A percentile compares a stretch with the other conserved stretches of the same genome.
Evolutionary conservation across 2,888 invertebrate genomes (phyloP).

Genomic region (Andrena praecox): DNA sequence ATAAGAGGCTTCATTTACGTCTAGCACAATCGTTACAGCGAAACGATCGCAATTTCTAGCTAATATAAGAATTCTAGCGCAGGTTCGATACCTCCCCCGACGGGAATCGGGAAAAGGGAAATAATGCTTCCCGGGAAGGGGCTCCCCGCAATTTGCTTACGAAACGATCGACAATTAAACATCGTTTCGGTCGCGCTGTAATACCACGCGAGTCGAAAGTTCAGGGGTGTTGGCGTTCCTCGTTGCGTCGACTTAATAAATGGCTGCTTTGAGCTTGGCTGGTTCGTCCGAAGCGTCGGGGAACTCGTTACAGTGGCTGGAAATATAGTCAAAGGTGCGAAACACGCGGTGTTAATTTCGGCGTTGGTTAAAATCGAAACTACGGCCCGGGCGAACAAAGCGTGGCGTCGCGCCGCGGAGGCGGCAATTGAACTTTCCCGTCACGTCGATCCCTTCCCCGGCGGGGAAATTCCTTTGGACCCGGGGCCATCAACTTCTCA

Average conservation of each 20-base stretch:
- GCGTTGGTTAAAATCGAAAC: constrained; percentile 18
- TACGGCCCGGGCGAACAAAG: not conserved
- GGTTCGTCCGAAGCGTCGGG: not conserved
- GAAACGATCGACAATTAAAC: not conserved
- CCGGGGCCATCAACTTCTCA: not conserved
- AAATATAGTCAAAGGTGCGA: not conserved
- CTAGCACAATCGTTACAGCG: not conserved
- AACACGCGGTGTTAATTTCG: constrained; percentile 13
- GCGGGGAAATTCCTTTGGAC: constrained; percentile 28
- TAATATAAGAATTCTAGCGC: not conserved
- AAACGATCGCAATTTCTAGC: constrained; percentile 18
- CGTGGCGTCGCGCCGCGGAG: not conserved
- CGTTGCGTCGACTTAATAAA: not conserved
- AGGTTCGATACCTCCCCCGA: not conserved
- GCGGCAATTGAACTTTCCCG: constrained; percentile 51
- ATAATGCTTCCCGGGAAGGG: no score
- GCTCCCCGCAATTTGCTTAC: no score
- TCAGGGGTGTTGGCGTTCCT: not conserved
- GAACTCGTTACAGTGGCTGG: not conserved
- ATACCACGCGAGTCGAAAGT: not conserved
- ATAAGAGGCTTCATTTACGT: constrained; percentile 27
- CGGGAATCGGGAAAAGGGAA: no score
- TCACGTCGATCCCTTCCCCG: constrained; percentile 46
- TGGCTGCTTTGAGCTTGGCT: not conserved
- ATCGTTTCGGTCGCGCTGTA: not conserved